phyloP scores from a whole-genome alignment of 2,113 vertebrate genomes.

The Dromaius novaehollandiae region DNA sequence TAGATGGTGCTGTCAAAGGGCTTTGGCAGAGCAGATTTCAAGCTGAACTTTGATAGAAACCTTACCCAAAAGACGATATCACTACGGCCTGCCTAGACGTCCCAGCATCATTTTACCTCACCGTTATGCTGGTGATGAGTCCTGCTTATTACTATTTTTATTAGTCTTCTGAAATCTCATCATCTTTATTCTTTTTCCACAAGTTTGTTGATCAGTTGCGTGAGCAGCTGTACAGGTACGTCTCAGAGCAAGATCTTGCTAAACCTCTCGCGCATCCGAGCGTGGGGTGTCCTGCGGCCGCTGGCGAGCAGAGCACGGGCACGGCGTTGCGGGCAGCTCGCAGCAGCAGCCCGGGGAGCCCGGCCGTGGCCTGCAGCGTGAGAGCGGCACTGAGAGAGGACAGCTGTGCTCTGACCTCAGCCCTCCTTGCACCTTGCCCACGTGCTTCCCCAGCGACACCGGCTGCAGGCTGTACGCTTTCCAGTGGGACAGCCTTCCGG shows the following conservation, averaged over 20 bases:
- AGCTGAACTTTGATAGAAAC: background rate
- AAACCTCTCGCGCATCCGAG: background rate
- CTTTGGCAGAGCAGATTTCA: background rate
- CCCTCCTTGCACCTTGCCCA: fast-evolving
- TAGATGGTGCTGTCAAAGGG: background rate
- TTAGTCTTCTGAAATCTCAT: background rate
- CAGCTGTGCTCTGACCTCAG: background rate
- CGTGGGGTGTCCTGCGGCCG: background rate
- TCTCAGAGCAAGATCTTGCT: background rate
- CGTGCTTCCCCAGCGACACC: background rate
- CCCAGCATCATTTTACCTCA: background rate
- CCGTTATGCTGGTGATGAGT: background rate
- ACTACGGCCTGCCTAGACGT: background rate
- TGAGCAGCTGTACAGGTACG: background rate
- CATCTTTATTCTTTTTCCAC: background rate
- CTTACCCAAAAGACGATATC: background rate
- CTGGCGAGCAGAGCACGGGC: background rate
- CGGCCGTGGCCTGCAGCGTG: background rate
- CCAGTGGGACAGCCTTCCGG: background rate
- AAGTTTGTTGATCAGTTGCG: too few relatives aligned
- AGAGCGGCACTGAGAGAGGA: background rate
- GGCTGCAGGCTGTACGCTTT: background rate
- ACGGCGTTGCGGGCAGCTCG: background rate
- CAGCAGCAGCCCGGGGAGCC: background rate
- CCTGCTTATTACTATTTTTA: background rate